Evolutionary conservation across 2,797 vertebrate genomes (phyloP), one percentile per base, ranked within the genome.

Genomic region (Chrosomus eos): DNA sequence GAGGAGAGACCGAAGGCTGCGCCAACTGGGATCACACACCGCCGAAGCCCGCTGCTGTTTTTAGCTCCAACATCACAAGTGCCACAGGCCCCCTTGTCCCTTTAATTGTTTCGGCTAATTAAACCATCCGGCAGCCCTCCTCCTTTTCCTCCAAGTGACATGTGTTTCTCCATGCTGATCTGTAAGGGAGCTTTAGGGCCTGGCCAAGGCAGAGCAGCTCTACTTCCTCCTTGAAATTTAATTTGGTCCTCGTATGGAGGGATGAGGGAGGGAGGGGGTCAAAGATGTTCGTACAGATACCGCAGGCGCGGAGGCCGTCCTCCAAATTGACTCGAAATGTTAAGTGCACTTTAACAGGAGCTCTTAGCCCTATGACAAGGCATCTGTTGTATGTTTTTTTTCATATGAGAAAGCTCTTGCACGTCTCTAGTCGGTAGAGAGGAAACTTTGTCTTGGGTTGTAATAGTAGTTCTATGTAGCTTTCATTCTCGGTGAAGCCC

Each of bases 51-150:
- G 85, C 88, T 91, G 87, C 93, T 90, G 88, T 92, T 94, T 94
- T 94, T 94, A 94, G 92, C 90, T 88, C 75, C 80, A 38, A 91
- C 91, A 92, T 94, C 90, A 93, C 88, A 93, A 89, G 89, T 92
- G 91, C 92, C 93, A 91, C 91, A 91, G 91, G 91, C 91, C 84
- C 64, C 86, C 88, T 87, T 88, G 86, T 91, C 92, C 92, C 90
- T 93, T 93, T 93, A 94, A 94, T 94, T 94, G 93, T 89, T 94
- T 87, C 85, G 74, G 87, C 89, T 93, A 93, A 94, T 95, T 94
- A 93, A 94, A 93, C 89, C 77, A 81, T 91, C 83, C 91, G 86
- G 88, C 81, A 40, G 80, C 66, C 80, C 55, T 75, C 60, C 55
- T 85, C 60, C 77, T 74, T 82, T 70, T 87, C 55, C 84, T 88